These are phyloP conservation scores for Scatophagus argus DNA, from an alignment of 2,113 vertebrate genomes.

Conservation along the genomic window DNA sequence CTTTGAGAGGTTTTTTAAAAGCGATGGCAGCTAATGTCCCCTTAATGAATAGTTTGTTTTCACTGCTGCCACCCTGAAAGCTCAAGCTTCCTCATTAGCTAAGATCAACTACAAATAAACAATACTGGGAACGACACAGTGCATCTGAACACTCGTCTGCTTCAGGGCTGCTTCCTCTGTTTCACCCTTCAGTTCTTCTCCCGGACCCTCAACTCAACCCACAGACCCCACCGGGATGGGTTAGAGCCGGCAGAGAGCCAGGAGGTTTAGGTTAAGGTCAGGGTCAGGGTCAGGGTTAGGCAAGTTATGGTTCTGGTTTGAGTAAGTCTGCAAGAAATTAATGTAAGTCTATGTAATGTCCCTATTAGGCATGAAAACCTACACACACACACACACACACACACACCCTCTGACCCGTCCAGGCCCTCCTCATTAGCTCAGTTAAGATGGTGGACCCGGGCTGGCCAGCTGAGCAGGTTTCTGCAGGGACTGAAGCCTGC, in stretches of 20 bases:
- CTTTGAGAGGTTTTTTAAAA: background rate
- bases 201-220: constrained; percentile 32
- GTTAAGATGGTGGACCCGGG: constrained; percentile 39
- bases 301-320: no score
- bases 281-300: no score
- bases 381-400: constrained; percentile 44
- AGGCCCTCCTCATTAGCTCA: constrained; percentile 59
- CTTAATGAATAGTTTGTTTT: background rate
- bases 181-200: constrained; percentile 35
- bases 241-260: constrained; percentile 49
- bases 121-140: background rate
- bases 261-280: no score
- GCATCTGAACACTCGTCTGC: background rate
- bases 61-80: background rate
- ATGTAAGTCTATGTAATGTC: no score
- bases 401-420: constrained; percentile 37
- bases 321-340: no score
- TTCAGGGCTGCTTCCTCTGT: background rate
- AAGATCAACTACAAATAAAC: background rate
- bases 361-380: no score
- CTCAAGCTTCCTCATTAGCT: background rate
- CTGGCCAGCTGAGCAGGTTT: constrained; percentile 55
- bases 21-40: background rate
- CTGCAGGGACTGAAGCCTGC: constrained; percentile 54
- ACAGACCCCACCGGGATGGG: constrained; percentile 56